Evolutionary conservation across 2,113 vertebrate genomes (phyloP).

Genomic region (Microtus richardsoni): DNA sequence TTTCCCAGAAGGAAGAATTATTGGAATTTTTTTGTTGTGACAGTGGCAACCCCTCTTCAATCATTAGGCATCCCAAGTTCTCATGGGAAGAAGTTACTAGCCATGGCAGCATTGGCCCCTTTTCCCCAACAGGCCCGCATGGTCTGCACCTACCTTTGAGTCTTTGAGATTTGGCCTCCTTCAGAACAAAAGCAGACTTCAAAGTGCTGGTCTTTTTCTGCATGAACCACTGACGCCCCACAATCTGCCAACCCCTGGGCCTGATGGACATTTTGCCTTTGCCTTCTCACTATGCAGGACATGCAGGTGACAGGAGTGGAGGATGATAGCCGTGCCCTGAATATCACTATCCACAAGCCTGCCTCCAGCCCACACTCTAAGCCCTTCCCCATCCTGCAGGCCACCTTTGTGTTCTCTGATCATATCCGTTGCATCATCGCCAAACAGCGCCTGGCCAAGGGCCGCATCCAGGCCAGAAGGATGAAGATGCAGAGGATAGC

Average conservation of each 20-base stretch:
- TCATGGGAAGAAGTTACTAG: not conserved
- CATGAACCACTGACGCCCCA: not conserved
- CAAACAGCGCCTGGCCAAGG: slow-evolving; percentile 97
- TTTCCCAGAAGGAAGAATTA: slow-evolving; percentile 11
- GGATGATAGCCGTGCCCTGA: slow-evolving; percentile 97
- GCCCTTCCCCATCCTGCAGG: slow-evolving; percentile 98
- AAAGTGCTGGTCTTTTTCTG: not conserved
- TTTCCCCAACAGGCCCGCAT: not conserved
- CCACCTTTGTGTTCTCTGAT: slow-evolving; percentile 97
- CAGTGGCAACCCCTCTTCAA: not conserved
- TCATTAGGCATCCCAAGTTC: not conserved
- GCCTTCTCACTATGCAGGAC: slow-evolving; percentile 87
- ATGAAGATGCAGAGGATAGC: slow-evolving; percentile 99
- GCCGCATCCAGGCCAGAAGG: slow-evolving; percentile 96
- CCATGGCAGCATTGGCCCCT: accelerated
- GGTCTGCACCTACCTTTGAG: not conserved
- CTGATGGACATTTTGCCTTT: not conserved
- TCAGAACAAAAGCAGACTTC: not conserved
- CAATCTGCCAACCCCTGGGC: not conserved
- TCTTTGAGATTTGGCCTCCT: not conserved
- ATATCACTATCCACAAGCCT: slow-evolving; percentile 97
- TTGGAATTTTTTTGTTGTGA: not conserved
- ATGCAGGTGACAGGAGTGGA: slow-evolving; percentile 99
- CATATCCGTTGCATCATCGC: slow-evolving; percentile 99
- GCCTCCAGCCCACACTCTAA: slow-evolving; percentile 97